phyloP scores from a whole-genome alignment of 2,888 invertebrate genomes.

The Athalia rosae region DNA sequence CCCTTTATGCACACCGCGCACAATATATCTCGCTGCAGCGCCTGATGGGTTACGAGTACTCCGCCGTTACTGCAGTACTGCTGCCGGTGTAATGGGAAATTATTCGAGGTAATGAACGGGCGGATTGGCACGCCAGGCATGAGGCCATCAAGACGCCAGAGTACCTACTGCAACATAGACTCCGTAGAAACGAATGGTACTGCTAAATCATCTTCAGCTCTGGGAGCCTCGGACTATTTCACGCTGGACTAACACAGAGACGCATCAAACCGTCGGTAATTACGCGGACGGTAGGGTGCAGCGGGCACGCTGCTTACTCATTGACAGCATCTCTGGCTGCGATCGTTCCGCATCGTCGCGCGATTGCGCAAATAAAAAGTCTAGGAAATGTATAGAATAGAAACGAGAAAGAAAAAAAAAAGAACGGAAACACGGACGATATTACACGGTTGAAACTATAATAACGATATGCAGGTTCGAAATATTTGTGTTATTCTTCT shows the following conservation, averaged over 20 bases:
- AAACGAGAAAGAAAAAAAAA: not conserved
- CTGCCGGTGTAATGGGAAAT: constrained; percentile 32
- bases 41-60: not conserved
- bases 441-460: too few species aligned
- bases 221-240: constrained; percentile 31
- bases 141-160: constrained; percentile 9
- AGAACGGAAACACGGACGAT: too few species aligned
- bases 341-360: constrained; percentile 10
- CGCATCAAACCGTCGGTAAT: constrained; percentile 13
- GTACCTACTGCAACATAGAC: not conserved
- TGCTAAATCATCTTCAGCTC: constrained; percentile 26
- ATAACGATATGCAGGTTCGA: too few species aligned
- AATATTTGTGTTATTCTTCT: too few species aligned
- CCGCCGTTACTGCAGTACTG: not conserved
- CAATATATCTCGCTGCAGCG: constrained; percentile 1
- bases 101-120: constrained; percentile 39
- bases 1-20: not conserved
- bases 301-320: not conserved
- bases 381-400: too few species aligned
- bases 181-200: constrained; percentile 19
- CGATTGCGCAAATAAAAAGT: not conserved
- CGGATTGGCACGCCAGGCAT: not conserved
- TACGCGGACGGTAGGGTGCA: not conserved
- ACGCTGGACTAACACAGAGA: constrained; percentile 25
- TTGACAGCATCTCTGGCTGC: not conserved